phyloP scores from a whole-genome alignment of 1,140 invertebrate species.

The Philopotamus ludificatus region DNA sequence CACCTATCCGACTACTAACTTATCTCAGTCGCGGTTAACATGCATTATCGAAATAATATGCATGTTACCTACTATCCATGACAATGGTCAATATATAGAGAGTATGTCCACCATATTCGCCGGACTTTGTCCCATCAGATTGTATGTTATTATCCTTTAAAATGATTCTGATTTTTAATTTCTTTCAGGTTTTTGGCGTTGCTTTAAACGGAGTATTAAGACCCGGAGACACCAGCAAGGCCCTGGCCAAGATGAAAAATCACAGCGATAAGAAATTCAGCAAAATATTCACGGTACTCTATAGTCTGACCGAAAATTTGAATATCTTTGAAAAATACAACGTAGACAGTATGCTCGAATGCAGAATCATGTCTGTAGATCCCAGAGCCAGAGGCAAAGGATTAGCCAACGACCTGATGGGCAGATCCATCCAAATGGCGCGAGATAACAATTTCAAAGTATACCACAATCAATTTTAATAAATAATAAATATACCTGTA shows the following conservation, averaged over 20 bases:
- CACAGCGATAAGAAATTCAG: constrained; percentile 63
- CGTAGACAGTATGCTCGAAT: constrained; percentile 74
- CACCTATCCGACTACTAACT: no score
- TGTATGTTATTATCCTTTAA: no score
- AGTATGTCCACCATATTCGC: no score
- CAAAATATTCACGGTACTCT: constrained; percentile 65
- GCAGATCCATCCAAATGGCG: constrained; percentile 64
- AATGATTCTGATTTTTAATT: no score
- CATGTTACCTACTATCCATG: no score
- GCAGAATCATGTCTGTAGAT: constrained; percentile 75
- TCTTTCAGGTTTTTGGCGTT: constrained; percentile 63
- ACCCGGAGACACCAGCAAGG: constrained; percentile 59
- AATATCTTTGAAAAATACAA: constrained; percentile 65
- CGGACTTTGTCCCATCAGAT: no score
- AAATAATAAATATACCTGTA: background rate
- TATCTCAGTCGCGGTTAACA: no score
- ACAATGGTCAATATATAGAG: no score
- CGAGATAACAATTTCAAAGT: constrained; percentile 68
- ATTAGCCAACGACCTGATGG: constrained; percentile 68
- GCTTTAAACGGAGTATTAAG: constrained; percentile 64
- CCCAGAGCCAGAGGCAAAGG: constrained; percentile 66
- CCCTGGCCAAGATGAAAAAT: constrained; percentile 58
- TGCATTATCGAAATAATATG: no score
- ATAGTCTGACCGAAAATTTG: constrained; percentile 61
- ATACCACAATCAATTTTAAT: constrained; percentile 28